Evolutionary conservation across 2,113 vertebrate genomes (phyloP).

Genomic region (Apodemus speciosus): DNA sequence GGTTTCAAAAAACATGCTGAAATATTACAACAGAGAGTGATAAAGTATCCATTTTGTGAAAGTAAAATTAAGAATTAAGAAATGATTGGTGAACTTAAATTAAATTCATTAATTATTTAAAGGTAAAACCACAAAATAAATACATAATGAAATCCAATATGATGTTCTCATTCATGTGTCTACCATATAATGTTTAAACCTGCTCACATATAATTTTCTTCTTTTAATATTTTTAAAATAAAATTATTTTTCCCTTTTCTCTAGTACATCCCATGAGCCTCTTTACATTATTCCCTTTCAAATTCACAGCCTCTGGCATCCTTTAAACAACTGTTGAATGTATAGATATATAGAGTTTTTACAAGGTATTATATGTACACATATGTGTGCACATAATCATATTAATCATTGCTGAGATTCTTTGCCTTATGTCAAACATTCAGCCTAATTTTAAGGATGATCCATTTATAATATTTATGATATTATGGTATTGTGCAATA

Average conservation of each 20-base stretch:
- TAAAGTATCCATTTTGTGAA: slow-evolving; percentile 2
- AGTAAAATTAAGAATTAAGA: slow-evolving; percentile 2
- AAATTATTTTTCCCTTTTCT: neutral
- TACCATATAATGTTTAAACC: neutral
- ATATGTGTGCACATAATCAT: neutral
- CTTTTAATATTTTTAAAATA: neutral
- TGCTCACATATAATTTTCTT: neutral
- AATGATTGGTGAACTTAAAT: neutral
- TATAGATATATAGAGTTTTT: neutral
- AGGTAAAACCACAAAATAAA: neutral
- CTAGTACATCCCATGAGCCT: neutral
- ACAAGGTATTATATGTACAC: neutral
- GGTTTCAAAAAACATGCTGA: neutral
- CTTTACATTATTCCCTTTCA: neutral
- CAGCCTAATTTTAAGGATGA: slow-evolving; percentile 34
- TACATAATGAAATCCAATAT: neutral
- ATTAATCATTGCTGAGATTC: neutral
- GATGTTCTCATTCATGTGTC: neutral
- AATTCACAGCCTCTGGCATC: neutral
- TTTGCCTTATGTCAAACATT: slow-evolving; percentile 1
- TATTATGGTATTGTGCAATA: neutral
- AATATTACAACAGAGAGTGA: neutral
- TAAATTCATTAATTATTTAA: neutral
- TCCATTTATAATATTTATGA: slow-evolving; percentile 23
- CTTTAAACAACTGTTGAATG: too few relatives aligned